These are phyloP conservation scores for Hucho hucho DNA, from an alignment of 2,113 vertebrate species.

Conservation along the genomic window DNA sequence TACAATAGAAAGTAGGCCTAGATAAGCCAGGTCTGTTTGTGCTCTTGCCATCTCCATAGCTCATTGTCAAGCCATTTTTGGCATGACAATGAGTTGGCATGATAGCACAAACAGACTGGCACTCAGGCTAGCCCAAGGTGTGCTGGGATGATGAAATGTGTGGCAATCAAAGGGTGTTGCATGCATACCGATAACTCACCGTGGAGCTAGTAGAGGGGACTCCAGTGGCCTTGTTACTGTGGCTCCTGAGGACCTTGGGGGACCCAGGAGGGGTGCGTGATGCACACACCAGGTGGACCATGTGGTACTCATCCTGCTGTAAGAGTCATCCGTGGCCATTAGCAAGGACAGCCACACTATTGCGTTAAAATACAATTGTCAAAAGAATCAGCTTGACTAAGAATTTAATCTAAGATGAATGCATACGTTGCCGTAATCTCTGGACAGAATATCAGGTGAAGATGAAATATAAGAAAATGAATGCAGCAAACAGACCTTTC, in stretches of 20 bases:
- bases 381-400: not conserved
- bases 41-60: too few species aligned
- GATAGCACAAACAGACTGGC: constrained; percentile 26
- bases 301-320: constrained; percentile 78
- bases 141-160: constrained; percentile 54
- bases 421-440: not conserved
- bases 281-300: constrained; percentile 77
- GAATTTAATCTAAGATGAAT: not conserved
- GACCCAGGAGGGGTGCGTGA: constrained; percentile 70
- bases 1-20: constrained; percentile 1
- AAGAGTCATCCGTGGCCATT: constrained; percentile 26
- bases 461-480: not conserved
- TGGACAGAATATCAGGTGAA: not conserved
- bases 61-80: too few species aligned
- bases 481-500: constrained; percentile 80
- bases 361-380: not conserved
- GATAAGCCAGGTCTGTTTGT: too few species aligned
- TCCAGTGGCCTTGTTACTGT: constrained; percentile 54
- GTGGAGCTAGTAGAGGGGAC: constrained; percentile 30
- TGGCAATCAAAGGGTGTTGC: constrained; percentile 33
- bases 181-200: constrained; percentile 38
- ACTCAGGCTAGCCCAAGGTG: not conserved
- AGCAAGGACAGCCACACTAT: constrained; percentile 13
- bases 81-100: constrained; percentile 31
- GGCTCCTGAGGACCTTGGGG: constrained; percentile 57